Base-by-base conservation (phyloP, 2,888 invertebrate genomes). In the Limnephilus auricula region DNA sequence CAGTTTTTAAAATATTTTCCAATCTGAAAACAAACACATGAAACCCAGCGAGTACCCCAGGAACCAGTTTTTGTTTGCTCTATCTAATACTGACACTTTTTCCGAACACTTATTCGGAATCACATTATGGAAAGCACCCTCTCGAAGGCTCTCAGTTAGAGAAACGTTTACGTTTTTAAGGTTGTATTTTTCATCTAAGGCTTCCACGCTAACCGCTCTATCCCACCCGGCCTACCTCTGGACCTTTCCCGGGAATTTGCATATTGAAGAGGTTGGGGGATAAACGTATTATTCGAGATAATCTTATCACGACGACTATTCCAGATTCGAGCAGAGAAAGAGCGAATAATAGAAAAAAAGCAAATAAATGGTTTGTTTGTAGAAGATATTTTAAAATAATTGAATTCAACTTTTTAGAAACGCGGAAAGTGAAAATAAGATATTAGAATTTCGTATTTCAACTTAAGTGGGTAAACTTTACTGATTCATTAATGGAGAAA, bases 221-320 rank as follows among this genome's bases (percentile, higher is more conserved):
- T 88, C 32, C 87, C 37, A 65, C 86, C 65, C 79, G 12, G 78
- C 89, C 89, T 40, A 45, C 89, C 89, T 40, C 31, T 45, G 40
- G 80, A 89, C 37, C 80, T 30, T 79, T 80, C 80, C 83, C 30
- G 85, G n/a, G 40, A 91, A 92, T 92, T 92, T 90, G 85, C 92
- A 92, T 92, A 92, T 92, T 92, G 89, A 86, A 92, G 90, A 86
- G 88, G 92, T 45, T 34, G 45, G 89, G 40, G 82, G 82, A 89
- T 90, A 92, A 92, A 89, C 89, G 90, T 90, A 92, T 92, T 89
- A 92, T 91, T 92, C 40, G 78, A 92, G 91, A 89, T 92, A 92
- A 91, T 92, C 91, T 91, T 82, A 87, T 87, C 80, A 86, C 37
- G 89, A 92, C 91, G 89, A 91, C 90, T 90, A 90, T 89, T 88